Base-by-base conservation (phyloP, 2,888 invertebrate species). In the Orthosia cruda region DNA sequence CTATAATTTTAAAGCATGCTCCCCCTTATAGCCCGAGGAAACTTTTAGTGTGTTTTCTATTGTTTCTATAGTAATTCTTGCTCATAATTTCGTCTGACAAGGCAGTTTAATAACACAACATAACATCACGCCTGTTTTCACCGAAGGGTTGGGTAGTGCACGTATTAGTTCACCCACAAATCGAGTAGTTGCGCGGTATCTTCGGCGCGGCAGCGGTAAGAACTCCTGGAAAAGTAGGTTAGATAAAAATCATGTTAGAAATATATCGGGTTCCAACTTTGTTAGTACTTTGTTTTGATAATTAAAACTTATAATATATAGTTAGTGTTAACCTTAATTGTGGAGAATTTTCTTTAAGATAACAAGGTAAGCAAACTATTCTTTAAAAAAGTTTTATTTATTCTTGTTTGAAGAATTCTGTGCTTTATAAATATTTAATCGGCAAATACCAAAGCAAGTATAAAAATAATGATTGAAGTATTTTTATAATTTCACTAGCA, bases 1-100 rank as follows among this genome's bases (percentile, higher is more conserved):
- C 77, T 80, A 84, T 87, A 80, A 81, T 85, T 85, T 83, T 76
- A 81, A 85, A 87, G 77, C 83, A 77, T 85, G 86, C 78, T 87
- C 74, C 52, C 65, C 75, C 57, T 72, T 71, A 68, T 58, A 65
- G 69, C 64, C 69, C 59, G 62, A 68, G 23, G 61, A 73, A 77
- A 80, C 32, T 81, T 80, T 86, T 74, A 77, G 69, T 75, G 62
- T 77, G 52, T 68, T 77, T 78, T 79, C 74, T 83, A 77, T 73
- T 76, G 73, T 63, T 77, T 61, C 57, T 58, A 52, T 47, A 49
- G 47, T 73, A 52, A 78, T 78, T 80, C 62, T 66, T 69, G 62
- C 45, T 59, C 23, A 74, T 68, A 83, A 70, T 74, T 55, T 78
- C 32, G n/a, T 55, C 55, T 49, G 65, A 66, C 58, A 71, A 59